phyloP scores from a whole-genome alignment of 2,888 invertebrate genomes.

The Syrista parreyssii region DNA sequence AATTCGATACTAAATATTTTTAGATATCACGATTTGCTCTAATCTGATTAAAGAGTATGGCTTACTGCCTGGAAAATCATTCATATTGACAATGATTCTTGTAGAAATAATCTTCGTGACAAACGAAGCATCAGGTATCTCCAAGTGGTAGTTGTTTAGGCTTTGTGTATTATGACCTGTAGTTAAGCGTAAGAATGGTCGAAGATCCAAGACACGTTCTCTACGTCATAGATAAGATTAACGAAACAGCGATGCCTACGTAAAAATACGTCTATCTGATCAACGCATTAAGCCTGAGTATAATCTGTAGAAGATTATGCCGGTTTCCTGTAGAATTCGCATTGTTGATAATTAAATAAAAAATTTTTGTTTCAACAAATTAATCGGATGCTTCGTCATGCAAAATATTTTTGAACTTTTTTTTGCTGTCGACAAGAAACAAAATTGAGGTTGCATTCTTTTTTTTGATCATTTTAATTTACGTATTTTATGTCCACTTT shows the following conservation, averaged over 20 bases:
- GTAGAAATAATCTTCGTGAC: background rate
- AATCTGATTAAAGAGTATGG: background rate
- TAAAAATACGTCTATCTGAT: slow-evolving; percentile 34
- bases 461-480: background rate
- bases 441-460: background rate
- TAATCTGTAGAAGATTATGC: background rate
- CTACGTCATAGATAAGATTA: slow-evolving; percentile 23
- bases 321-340: background rate
- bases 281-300: slow-evolving; percentile 14
- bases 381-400: background rate
- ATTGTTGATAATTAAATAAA: background rate
- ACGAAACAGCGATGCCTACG: background rate
- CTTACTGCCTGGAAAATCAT: background rate
- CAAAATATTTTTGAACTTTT: background rate
- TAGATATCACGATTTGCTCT: background rate
- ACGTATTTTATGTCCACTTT: background rate
- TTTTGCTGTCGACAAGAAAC: background rate
- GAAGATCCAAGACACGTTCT: background rate
- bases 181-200: background rate
- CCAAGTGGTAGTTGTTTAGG: background rate
- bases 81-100: background rate
- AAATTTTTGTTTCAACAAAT: background rate
- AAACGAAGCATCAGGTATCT: background rate
- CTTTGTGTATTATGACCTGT: background rate
- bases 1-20: background rate